Evolutionary conservation across 2,113 vertebrate species (phyloP).

Genomic region (Lycaon pictus): DNA sequence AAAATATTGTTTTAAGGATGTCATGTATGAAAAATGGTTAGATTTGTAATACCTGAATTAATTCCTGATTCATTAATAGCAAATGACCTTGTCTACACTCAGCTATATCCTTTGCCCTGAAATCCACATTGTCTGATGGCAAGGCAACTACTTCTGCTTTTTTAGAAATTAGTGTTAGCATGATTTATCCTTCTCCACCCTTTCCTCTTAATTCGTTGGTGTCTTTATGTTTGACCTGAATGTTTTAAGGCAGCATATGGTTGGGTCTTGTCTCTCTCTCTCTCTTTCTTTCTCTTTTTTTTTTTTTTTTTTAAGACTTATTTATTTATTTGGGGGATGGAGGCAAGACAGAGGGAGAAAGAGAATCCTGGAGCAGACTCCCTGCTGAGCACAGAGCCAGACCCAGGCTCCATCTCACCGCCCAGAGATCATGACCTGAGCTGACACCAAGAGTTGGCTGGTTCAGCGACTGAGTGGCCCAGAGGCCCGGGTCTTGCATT

Average conservation of each 20-base stretch:
- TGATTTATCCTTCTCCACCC: not conserved
- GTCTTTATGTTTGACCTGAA: not conserved
- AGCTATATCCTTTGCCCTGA: not conserved
- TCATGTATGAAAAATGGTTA: not conserved
- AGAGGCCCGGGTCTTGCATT: not conserved
- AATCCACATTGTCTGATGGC: not conserved
- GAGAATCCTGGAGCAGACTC: not conserved
- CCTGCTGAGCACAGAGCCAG: not conserved
- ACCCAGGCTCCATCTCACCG: not conserved
- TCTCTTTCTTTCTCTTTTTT: not conserved
- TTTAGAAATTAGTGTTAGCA: not conserved
- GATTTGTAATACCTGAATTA: not conserved
- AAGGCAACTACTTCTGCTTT: not conserved
- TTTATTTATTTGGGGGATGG: not conserved
- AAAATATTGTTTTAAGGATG: not conserved
- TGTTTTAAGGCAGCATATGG: not conserved
- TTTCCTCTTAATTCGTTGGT: not conserved
- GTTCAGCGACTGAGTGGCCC: not conserved
- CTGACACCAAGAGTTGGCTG: not conserved
- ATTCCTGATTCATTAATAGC: not conserved
- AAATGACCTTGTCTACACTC: not conserved
- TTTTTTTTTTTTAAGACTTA: not conserved
- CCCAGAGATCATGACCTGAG: not conserved
- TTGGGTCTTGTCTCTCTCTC: not conserved
- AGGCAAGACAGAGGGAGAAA: not conserved